Conservation (phyloP, 2,797 vertebrate genomes). For the Oceanodroma leucorhoa region DNA sequence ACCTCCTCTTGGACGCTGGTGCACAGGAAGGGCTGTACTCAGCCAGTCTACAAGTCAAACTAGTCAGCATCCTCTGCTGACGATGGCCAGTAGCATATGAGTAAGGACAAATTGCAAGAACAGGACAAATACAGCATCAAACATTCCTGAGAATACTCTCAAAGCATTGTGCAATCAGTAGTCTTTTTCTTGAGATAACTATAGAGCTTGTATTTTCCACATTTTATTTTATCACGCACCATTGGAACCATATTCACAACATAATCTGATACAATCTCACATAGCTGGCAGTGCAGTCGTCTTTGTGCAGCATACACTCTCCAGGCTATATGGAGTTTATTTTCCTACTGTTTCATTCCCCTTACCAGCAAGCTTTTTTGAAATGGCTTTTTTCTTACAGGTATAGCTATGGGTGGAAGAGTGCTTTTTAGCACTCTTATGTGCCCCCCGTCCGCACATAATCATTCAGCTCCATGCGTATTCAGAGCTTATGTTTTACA, state of each 20-base stretch:
- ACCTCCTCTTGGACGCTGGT: background rate
- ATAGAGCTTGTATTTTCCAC: background rate
- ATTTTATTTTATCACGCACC: background rate
- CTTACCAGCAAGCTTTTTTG: background rate
- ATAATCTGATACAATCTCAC: background rate
- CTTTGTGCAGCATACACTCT: background rate
- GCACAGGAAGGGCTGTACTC: background rate
- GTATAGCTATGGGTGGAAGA: background rate
- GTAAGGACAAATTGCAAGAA: background rate
- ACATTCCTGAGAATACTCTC: background rate
- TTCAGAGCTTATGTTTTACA: background rate
- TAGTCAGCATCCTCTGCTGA: background rate
- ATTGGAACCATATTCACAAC: background rate
- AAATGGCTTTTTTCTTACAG: background rate
- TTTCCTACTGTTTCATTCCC: background rate
- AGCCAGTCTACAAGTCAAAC: background rate
- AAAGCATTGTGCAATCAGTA: background rate
- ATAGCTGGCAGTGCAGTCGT: background rate
- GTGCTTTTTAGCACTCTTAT: background rate
- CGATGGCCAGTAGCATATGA: background rate
- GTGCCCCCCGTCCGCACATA: background rate
- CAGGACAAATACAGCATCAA: background rate
- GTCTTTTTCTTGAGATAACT: background rate
- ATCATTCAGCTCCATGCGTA: background rate
- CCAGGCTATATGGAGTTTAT: fast-evolving